These are phyloP conservation scores for Azemiops feae DNA, from an alignment of 2,113 vertebrate species.

Conservation along the genomic window DNA sequence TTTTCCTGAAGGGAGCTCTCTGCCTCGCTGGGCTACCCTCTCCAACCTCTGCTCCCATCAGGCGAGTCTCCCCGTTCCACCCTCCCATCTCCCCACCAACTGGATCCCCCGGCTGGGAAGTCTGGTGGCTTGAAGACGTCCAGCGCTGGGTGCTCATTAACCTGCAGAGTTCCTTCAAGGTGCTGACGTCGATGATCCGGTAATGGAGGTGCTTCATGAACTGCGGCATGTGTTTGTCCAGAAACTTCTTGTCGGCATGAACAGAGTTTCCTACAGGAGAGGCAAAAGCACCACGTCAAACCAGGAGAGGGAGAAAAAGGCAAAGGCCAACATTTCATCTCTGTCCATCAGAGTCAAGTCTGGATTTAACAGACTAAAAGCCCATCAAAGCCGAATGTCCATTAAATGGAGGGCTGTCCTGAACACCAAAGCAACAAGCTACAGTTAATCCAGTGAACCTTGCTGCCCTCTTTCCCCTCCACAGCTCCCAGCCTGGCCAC, in stretches of 20 bases:
- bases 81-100: not conserved
- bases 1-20: not conserved
- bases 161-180: slow-evolving; percentile 97
- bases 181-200: slow-evolving; percentile 95
- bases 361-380: not conserved
- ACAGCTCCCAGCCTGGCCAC: not conserved
- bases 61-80: not conserved
- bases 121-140: not conserved
- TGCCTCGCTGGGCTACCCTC: not conserved
- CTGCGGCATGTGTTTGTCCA: slow-evolving; percentile 97
- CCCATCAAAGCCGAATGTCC: not conserved
- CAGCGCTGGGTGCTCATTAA: not conserved
- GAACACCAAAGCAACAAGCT: not conserved
- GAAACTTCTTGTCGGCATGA: slow-evolving; percentile 89
- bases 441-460: not conserved
- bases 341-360: not conserved
- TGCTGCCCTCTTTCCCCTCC: not conserved
- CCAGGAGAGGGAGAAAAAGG: rapidly evolving
- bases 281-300: not conserved
- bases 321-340: not conserved
- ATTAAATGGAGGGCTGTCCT: not conserved
- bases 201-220: slow-evolving; percentile 89
- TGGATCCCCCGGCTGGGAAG: not conserved
- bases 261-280: slow-evolving; percentile 79
- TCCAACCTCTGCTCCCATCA: not conserved